phyloP scores from a whole-genome alignment of 2,888 invertebrate species.

The Blastobasis lacticolella region DNA sequence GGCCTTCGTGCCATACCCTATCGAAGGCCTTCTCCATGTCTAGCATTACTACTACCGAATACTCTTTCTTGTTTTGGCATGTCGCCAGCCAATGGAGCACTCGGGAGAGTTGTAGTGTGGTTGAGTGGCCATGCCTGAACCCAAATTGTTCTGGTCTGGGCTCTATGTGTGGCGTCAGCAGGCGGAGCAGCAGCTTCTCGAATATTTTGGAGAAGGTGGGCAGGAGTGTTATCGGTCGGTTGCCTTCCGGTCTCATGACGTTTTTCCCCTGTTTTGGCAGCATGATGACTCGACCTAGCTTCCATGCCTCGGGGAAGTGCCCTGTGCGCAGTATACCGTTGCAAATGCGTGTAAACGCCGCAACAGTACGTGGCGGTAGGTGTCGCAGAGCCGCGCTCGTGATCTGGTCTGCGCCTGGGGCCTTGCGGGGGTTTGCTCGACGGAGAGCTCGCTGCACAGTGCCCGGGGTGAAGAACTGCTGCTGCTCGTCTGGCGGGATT shows the following conservation, averaged over 20 bases:
- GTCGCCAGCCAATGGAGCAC: conserved; percentile 12
- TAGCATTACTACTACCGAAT: too few species aligned
- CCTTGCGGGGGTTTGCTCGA: not conserved
- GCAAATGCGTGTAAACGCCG: conserved; percentile 8
- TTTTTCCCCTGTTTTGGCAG: conserved; percentile 18
- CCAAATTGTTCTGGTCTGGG: conserved; percentile 16
- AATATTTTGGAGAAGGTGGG: too few species aligned
- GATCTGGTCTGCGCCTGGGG: not conserved
- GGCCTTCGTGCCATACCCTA: not conserved
- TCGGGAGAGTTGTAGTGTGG: conserved; percentile 20
- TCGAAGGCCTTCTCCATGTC: too few species aligned
- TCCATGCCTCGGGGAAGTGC: conserved; percentile 14
- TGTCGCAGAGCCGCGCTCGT: not conserved
- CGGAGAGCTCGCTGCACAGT: not conserved
- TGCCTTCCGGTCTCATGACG: conserved; percentile 6
- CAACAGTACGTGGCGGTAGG: conserved; percentile 9
- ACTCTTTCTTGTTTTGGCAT: too few species aligned
- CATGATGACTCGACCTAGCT: conserved; percentile 13
- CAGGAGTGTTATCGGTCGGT: conserved; percentile 15
- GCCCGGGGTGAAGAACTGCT: not conserved
- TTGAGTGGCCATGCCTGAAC: conserved; percentile 17
- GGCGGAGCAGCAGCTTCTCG: not conserved
- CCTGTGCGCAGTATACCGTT: conserved; percentile 15
- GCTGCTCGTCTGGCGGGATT: not conserved
- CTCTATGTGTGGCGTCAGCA: not conserved